These are phyloP conservation scores for Suncus etruscus DNA, from an alignment of 2,113 vertebrate species.

Conservation along the genomic window DNA sequence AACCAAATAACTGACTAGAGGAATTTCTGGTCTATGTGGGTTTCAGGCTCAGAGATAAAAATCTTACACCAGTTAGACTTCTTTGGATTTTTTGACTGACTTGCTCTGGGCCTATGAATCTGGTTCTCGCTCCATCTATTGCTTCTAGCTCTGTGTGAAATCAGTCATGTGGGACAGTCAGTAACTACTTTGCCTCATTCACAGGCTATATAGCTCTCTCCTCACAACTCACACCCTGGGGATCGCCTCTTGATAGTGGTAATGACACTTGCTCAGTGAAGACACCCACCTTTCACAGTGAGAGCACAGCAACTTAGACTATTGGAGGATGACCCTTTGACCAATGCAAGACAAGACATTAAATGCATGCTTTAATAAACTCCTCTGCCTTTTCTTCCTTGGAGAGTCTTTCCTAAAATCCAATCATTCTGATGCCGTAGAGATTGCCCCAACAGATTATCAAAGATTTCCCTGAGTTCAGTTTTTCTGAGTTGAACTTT, in stretches of 20 bases:
- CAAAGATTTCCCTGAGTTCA: not conserved
- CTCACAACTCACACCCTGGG: not conserved
- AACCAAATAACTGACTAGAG: not conserved
- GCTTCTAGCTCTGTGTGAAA: not conserved
- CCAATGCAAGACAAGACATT: not conserved
- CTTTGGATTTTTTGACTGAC: not conserved
- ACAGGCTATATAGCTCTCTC: not conserved
- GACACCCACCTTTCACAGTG: fast-evolving
- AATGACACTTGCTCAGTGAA: not conserved
- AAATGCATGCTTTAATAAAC: not conserved
- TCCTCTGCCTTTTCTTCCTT: not conserved
- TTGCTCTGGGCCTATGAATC: not conserved
- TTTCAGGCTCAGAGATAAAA: not conserved
- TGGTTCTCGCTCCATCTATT: not conserved
- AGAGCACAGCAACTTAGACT: not conserved
- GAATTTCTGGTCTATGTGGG: fast-evolving
- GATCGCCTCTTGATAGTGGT: not conserved
- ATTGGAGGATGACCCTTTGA: not conserved
- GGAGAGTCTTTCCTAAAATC: not conserved
- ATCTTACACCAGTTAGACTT: not conserved
- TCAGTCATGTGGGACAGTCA: not conserved
- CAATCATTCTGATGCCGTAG: not conserved
- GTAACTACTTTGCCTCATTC: not conserved
- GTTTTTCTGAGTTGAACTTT: not conserved
- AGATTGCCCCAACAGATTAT: not conserved